Percentiles rank a stretch among this genome's conserved stretches.
phyloP scores from a whole-genome alignment of 2,888 invertebrate species.

The Melinopterus prodromus region DNA sequence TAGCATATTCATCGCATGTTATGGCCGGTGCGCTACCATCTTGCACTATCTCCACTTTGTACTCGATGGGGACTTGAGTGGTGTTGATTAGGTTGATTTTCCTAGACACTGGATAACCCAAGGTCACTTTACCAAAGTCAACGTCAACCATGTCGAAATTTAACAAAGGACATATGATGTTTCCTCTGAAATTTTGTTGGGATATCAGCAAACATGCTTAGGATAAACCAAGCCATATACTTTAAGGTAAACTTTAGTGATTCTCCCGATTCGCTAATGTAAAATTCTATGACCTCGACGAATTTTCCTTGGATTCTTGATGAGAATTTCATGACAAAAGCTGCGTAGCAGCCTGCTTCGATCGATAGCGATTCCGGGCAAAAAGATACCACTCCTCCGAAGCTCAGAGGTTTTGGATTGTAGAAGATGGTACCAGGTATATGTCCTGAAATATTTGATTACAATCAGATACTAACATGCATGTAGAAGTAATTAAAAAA shows the following conservation, averaged over 20 bases:
- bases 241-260: slow-evolving; percentile 65
- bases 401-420: slow-evolving; percentile 61
- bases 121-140: slow-evolving; percentile 66
- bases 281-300: slow-evolving; percentile 68
- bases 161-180: slow-evolving; percentile 68
- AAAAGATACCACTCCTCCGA: slow-evolving; percentile 66
- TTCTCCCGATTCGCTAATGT: slow-evolving; percentile 67
- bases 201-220: slow-evolving; percentile 8
- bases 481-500: too few relatives aligned
- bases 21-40: slow-evolving; percentile 67
- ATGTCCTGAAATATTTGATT: slow-evolving; percentile 59
- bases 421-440: slow-evolving; percentile 68
- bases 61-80: slow-evolving; percentile 63
- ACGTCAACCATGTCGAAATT: slow-evolving; percentile 64
- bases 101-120: slow-evolving; percentile 52
- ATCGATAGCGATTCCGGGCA: slow-evolving; percentile 62
- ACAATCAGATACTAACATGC: slow-evolving; percentile 11
- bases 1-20: slow-evolving; percentile 61
- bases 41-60: slow-evolving; percentile 61
- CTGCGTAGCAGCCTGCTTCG: slow-evolving; percentile 63
- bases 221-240: slow-evolving; percentile 57
- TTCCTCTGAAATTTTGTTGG: slow-evolving; percentile 63
- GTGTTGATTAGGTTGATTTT: slow-evolving; percentile 35
- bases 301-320: slow-evolving; percentile 69
- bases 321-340: slow-evolving; percentile 66